Evolutionary conservation across 1,140 invertebrate species (phyloP), one percentile per base, ranked within the genome.

Genomic region (Lerema accius): DNA sequence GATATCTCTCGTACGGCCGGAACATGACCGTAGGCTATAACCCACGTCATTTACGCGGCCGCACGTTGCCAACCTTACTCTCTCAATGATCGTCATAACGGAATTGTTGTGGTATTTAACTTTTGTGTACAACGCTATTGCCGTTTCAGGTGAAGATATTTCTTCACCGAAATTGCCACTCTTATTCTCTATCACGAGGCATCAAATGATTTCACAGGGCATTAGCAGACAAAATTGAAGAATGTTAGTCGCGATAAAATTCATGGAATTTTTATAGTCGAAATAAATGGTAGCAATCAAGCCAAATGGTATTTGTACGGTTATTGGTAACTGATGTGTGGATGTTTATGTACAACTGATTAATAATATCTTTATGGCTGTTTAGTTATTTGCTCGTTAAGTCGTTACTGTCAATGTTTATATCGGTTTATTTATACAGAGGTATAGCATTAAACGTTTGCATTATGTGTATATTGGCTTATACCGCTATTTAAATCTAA

Each of bases 31-130:
- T 39, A 59, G 67, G 46, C 63, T 56, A 74, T 80, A 73, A 78
- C 78, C 77, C 74, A 71, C 67, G 65, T 77, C 75, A 73, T 82
- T 78, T 76, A 51, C 70, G 66, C 69, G 51, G 67, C 58, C 67
- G 58, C 56, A 69, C 72, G 69, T 80, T 74, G 71, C 59, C 67
- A 58, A 45, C 62, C 67, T 71, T 75, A 66, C 70, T 63, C 66
- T 65, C 66, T 80, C 81, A 63, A 83, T 79, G 72, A 69, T 63
- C 46, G 67, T 62, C 70, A 78, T 85, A 79, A 83, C 67, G 55
- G 39, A 70, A 74, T 76, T 79, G 79, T 75, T 80, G 71, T 73
- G 69, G 35, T 69, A 73, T 71, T 73, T 71, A 73, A 71, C 69
- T 74, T 80, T 60, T 61, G 48, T 66, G 42, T 63, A 66, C 66